These are phyloP conservation scores for Forbesichthys agassizii DNA, from an alignment of 2,113 vertebrate species.

Conservation along the genomic window DNA sequence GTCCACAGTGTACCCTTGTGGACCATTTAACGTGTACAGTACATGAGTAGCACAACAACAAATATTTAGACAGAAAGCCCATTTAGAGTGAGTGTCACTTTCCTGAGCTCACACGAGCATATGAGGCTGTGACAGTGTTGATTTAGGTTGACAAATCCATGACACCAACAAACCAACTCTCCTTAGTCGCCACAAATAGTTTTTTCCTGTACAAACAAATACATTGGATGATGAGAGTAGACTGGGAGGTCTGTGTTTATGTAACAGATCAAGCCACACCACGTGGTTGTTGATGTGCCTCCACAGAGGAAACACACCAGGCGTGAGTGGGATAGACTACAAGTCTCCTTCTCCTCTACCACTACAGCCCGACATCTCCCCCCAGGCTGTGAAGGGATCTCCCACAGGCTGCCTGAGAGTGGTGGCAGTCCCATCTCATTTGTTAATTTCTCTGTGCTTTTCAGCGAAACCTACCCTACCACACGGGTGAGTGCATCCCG, in stretches of 20 bases:
- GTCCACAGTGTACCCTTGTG: no score
- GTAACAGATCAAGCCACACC: slow-evolving; percentile 70
- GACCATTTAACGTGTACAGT: neutral
- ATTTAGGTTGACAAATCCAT: slow-evolving; percentile 31
- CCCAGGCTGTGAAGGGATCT: slow-evolving; percentile 42
- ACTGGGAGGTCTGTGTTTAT: slow-evolving; percentile 71
- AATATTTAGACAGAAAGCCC: neutral
- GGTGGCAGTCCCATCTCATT: slow-evolving; percentile 77
- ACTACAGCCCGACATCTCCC: slow-evolving; percentile 52
- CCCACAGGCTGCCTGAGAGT: slow-evolving; percentile 71
- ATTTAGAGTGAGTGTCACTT: slow-evolving; percentile 29
- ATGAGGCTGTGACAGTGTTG: slow-evolving; percentile 34
- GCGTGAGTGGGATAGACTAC: slow-evolving; percentile 58
- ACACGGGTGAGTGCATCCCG: slow-evolving; percentile 55
- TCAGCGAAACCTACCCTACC: slow-evolving; percentile 52
- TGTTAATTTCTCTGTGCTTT: slow-evolving; percentile 62
- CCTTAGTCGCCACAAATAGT: slow-evolving; percentile 60
- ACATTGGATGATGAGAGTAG: slow-evolving; percentile 66
- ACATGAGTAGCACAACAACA: neutral
- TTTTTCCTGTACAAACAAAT: slow-evolving; percentile 27
- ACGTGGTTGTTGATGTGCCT: slow-evolving; percentile 65
- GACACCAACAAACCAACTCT: slow-evolving; percentile 49
- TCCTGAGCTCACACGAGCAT: slow-evolving; percentile 47
- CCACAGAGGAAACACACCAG: slow-evolving; percentile 68
- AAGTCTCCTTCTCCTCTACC: slow-evolving; percentile 44